Conservation (phyloP, 2,113 vertebrate genomes). For the Psittacara wagleri region DNA sequence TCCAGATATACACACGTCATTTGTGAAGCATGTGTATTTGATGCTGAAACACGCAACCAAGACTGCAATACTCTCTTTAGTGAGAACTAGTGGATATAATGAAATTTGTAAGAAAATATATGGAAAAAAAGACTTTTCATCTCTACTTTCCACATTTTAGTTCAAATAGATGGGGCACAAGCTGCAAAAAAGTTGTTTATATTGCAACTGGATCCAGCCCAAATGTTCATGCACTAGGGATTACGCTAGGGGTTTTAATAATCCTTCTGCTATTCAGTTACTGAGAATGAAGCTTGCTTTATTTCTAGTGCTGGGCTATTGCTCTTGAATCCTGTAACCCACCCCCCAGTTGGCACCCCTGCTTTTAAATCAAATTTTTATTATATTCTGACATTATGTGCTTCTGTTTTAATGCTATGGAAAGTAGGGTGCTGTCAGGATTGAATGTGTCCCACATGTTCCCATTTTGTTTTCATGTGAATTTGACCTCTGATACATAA, state of each 20-base stretch:
- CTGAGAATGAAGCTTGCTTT: not conserved
- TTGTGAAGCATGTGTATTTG: not conserved
- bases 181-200: not conserved
- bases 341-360: not conserved
- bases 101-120: not conserved
- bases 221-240: not conserved
- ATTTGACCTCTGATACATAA: conserved; percentile 66
- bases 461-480: conserved; percentile 52
- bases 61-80: not conserved
- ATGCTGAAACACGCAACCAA: not conserved
- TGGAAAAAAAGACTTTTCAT: not conserved
- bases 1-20: not conserved
- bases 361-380: conserved; percentile 13
- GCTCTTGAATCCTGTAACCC: not conserved
- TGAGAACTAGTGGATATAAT: not conserved
- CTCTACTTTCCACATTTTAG: not conserved
- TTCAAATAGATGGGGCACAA: not conserved
- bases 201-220: not conserved
- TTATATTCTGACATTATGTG: conserved; percentile 22
- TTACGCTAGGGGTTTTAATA: not conserved
- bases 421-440: conserved; percentile 1
- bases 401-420: conserved; percentile 30
- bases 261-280: not conserved
- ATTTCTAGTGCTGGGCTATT: not conserved
- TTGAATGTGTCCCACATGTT: conserved; percentile 62